Conservation (phyloP, 2,113 vertebrate genomes). For the Gorsachius goisagi region DNA sequence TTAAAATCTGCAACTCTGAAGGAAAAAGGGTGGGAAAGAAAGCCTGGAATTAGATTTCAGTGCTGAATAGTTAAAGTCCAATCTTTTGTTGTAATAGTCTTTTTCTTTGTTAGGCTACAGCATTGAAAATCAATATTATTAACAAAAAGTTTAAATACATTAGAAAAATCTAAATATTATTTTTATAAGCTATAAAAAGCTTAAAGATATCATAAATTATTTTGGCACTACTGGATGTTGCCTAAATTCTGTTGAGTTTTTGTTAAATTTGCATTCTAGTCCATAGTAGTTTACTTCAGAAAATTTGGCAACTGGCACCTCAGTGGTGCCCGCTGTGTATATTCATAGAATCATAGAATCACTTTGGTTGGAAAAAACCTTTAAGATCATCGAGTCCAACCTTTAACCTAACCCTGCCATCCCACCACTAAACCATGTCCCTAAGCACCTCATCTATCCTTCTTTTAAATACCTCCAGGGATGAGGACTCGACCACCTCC, state of each 20-base stretch:
- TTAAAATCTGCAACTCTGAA: not conserved
- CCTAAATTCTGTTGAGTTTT: not conserved
- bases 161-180: not conserved
- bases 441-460: too few relatives aligned
- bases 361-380: too few relatives aligned
- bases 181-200: not conserved
- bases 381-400: too few relatives aligned
- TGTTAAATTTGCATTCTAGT: not conserved
- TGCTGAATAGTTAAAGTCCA: not conserved
- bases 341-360: not conserved
- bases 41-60: not conserved
- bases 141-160: not conserved
- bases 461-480: too few relatives aligned
- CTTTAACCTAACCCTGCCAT: too few relatives aligned
- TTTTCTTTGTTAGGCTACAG: not conserved
- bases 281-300: not conserved
- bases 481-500: too few relatives aligned
- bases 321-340: rapidly evolving
- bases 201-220: not conserved
- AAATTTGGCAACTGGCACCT: not conserved
- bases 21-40: not conserved
- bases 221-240: not conserved
- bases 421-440: too few relatives aligned
- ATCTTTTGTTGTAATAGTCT: not conserved
- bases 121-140: not conserved